Conservation (phyloP, 2,113 vertebrate genomes). For the Eurypyga helias region DNA sequence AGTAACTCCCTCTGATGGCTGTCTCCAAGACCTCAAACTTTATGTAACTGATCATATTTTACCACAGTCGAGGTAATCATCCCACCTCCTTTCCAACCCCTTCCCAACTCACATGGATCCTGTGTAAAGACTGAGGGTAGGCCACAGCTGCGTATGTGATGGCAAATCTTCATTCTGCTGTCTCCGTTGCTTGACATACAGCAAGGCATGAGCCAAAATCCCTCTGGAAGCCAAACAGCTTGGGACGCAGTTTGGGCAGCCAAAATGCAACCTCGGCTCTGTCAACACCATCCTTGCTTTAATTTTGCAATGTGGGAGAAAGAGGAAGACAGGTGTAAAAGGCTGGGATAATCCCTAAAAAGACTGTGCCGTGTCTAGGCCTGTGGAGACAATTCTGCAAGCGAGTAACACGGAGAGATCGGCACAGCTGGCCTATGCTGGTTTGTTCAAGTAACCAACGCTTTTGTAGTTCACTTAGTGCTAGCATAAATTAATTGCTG, state of each 20-base stretch:
- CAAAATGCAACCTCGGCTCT: not conserved
- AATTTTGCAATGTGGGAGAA: not conserved
- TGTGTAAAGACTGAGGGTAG: not conserved
- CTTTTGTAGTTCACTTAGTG: not conserved
- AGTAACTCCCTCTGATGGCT: not conserved
- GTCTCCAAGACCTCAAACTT: not conserved
- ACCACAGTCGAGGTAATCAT: accelerated
- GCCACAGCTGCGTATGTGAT: not conserved
- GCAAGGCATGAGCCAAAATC: not conserved
- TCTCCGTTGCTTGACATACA: not conserved
- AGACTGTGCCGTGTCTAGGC: not conserved
- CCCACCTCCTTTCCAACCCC: not conserved
- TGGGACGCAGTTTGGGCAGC: not conserved
- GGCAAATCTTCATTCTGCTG: not conserved
- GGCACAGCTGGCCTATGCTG: not conserved
- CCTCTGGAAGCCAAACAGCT: not conserved
- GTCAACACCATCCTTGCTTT: not conserved
- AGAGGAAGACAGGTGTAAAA: not conserved
- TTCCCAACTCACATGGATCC: not conserved
- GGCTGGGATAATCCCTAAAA: not conserved
- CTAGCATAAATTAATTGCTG: not conserved
- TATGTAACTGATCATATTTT: not conserved
- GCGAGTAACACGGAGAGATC: not conserved
- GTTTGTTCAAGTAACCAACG: not conserved
- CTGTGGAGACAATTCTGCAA: not conserved